Base-by-base conservation (phyloP, 2,113 vertebrate species). In the Harpagus bidentatus region DNA sequence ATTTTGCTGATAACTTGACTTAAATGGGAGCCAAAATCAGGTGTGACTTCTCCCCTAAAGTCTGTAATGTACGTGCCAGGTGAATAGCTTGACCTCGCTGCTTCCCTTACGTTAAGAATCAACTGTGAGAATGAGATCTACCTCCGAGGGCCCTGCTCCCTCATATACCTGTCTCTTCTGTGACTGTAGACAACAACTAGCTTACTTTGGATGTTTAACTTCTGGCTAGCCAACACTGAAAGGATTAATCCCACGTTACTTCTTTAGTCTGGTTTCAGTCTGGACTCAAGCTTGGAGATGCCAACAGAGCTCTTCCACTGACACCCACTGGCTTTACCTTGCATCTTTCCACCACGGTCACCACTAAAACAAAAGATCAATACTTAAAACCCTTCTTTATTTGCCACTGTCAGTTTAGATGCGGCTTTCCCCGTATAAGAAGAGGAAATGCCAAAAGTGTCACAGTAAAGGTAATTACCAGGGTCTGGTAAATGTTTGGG, bases 391-490 rank as follows among this genome's bases (percentile, higher is more conserved):
- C 10, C 55, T 88, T 73, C 87, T 90, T 82, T 90, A 66, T 90
- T 88, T 83, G 55, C 55, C 62, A 31, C 58, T 83, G 76, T 77
- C 79, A 55, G 25, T 96, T 95, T 8, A 67, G 66, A 83, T 28
- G 26, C 72, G 80, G 52, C 77, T 81, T 93, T 56, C 50, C 72
- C n/a, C 13, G 10, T 3, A 4, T 6, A 69, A 87, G 52, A 65
- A 94, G 59, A 97, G 90, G 90, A 96, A 97, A 97, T 94, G 82
- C 90, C 94, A 69, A 50, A 97, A 95, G 50, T 90, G 94, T 95
- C 87, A 96, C 93, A 85, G 86, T 90, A 96, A 97, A 97, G 88
- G 74, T 52, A 96, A 96, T 97, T 95, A 97, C 42, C 91, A 91
- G 56, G 45, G 53, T 94, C 96, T 91, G 87, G 53, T 48, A 80